phyloP scores from a whole-genome alignment of 2,113 vertebrate genomes.

The Otis tarda region DNA sequence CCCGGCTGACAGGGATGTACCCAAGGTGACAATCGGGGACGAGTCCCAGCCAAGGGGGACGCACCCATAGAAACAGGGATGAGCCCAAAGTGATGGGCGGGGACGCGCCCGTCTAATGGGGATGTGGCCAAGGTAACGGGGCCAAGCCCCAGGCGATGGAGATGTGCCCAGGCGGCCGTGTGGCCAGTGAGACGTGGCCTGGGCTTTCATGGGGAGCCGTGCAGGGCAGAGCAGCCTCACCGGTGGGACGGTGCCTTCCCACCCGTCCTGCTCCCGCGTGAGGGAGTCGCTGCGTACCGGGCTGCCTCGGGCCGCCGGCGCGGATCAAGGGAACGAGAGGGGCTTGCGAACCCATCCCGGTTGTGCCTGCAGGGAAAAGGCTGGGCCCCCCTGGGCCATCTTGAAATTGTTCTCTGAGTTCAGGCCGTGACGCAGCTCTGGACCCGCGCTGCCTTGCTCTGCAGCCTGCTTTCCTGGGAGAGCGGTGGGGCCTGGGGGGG shows the following conservation, averaged over 20 bases:
- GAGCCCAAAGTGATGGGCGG: too few species aligned
- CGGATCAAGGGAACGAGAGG: not conserved
- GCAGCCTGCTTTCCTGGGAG: not conserved
- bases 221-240: not conserved
- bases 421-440: not conserved
- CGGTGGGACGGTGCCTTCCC: not conserved
- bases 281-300: not conserved
- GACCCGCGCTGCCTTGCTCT: accelerated
- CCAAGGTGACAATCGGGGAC: not conserved
- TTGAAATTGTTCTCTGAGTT: accelerated
- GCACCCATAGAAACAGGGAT: accelerated
- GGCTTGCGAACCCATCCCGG: not conserved
- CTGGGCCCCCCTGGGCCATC: not conserved
- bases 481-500: not conserved
- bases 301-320: not conserved
- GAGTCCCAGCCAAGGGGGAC: accelerated
- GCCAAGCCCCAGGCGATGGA: not conserved
- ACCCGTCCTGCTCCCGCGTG: not conserved
- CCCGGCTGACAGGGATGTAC: not conserved
- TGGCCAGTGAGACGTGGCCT: not conserved
- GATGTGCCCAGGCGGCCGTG: not conserved
- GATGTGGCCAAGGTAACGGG: too few species aligned
- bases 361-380: accelerated
- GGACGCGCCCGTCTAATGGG: accelerated
- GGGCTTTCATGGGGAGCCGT: not conserved